Base-by-base conservation (phyloP, 2,113 vertebrate genomes). In the Hydropotes inermis region DNA sequence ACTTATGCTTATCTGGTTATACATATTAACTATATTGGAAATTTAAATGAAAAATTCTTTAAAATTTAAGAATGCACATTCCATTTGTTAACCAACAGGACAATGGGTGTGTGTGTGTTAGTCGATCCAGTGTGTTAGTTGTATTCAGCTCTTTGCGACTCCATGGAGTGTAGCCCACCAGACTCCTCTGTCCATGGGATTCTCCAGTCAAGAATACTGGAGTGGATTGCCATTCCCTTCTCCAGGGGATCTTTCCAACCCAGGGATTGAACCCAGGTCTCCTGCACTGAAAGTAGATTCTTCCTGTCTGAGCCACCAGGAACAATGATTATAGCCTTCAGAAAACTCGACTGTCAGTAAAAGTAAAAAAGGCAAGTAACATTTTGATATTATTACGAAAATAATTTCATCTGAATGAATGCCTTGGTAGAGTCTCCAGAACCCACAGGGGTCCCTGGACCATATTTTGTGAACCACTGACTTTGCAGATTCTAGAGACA, bases 41-140 rank as follows among this genome's bases (percentile, higher is more conserved):
- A 84, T 83, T 74, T 81, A 96, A 93, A 39, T 84, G 86, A 16
- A 93, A 36, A 85, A 52, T 11, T 58, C 30, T 92, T 96, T 81
- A 85, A 92, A 93, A 81, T 60, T 23, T 2, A 89, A 57, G 78
- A 78, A 60, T 25, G 54, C 2, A 5, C n/a, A 60, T 87, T 81
- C n/a, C 15, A 64, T 58, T 93, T 25, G 25, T 33, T 85, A 58
- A 43, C 27, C 88, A 61, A 70, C 23, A 52, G 43, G 58, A 79
- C 36, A 36, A 82, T 70, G 70, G 61, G 67, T 19, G n/a, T 19
- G 33, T 21, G n/a, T 70, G 67, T 70, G 67, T 70, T 70, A 39
- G n/a, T 70, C 1, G 1, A n/a, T 70, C n/a, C 67, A 70, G 5
- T 70, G 64, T 70, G n/a, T 70, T 70, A 39, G 19, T 3, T 36